Evolutionary conservation across 2,888 invertebrate genomes (phyloP), one percentile per base, ranked within the genome.

Genomic region (Oconnorella tubifera): DNA sequence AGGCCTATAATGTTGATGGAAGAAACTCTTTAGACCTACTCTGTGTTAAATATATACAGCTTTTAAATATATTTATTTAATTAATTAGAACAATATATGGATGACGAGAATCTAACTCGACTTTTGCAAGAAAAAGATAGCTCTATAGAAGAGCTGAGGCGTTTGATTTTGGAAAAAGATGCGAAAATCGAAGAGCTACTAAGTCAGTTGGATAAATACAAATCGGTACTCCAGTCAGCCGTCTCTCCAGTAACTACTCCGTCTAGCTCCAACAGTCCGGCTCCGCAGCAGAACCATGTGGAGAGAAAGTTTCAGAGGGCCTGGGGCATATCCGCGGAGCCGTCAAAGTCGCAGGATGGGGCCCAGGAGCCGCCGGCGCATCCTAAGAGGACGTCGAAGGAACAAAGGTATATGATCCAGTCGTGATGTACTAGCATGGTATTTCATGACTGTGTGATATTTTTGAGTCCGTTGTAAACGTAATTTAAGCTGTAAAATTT

Each of bases 61-160:
- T n/a, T n/a, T n/a, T n/a, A n/a, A n/a, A n/a, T n/a, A n/a, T n/a
- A n/a, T n/a, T n/a, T n/a, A n/a, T n/a, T n/a, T n/a, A n/a, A n/a
- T n/a, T n/a, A n/a, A n/a, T n/a, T n/a, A n/a, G n/a, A n/a, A n/a
- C n/a, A n/a, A n/a, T n/a, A n/a, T n/a, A n/a, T n/a, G n/a, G n/a
- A n/a, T n/a, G 60, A 60, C 23, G 48, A 6, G 10, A n/a, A 49
- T 48, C 1, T 85, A 68, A 81, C 83, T 70, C 71, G 74, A 14
- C 67, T 80, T 88, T 90, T 83, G 84, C 86, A 75, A 58, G 63
- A 89, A 65, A 89, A 89, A 77, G 92, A 93, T 75, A 87, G 89
- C 66, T 86, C 88, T 78, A 92, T 94, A 72, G 86, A 86, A 72
- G 89, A 91, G 76, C 84, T 95, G 68, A 88, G 90, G 72, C 90